phyloP scores from a whole-genome alignment of 2,888 invertebrate species.

The Chironomus tentans region DNA sequence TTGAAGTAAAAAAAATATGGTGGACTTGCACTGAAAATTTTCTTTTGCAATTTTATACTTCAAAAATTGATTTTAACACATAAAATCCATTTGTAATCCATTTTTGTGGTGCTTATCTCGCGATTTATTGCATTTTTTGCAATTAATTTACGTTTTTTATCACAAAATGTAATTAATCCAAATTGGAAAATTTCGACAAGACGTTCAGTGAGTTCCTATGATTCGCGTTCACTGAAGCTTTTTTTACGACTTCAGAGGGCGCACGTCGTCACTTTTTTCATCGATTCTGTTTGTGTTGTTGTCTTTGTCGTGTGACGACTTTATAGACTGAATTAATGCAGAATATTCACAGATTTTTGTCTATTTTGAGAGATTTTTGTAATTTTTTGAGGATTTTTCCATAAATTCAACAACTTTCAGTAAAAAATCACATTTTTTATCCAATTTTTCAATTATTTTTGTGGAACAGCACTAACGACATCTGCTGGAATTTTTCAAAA shows the following conservation, averaged over 20 bases:
- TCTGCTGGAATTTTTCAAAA: neutral
- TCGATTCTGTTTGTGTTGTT: no score
- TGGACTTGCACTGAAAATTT: slow-evolving; percentile 20
- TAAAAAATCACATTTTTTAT: neutral
- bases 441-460: neutral
- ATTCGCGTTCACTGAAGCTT: slow-evolving; percentile 20
- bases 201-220: slow-evolving; percentile 18
- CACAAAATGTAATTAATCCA: slow-evolving; percentile 17
- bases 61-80: slow-evolving; percentile 2
- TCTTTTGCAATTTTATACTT: slow-evolving; percentile 18
- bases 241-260: neutral
- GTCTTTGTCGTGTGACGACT: neutral
- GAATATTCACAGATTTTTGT: neutral
- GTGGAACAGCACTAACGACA: neutral
- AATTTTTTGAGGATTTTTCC: neutral
- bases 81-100: slow-evolving; percentile 25
- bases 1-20: slow-evolving; percentile 26
- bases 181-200: slow-evolving; percentile 11
- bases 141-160: slow-evolving; percentile 25
- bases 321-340: neutral
- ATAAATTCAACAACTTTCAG: neutral
- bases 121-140: slow-evolving; percentile 21
- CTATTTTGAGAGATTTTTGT: neutral
- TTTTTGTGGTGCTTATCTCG: slow-evolving; percentile 10
- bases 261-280: neutral